phyloP scores from a whole-genome alignment of 1,140 invertebrate species.

The Ctenoplectra terminalis region DNA sequence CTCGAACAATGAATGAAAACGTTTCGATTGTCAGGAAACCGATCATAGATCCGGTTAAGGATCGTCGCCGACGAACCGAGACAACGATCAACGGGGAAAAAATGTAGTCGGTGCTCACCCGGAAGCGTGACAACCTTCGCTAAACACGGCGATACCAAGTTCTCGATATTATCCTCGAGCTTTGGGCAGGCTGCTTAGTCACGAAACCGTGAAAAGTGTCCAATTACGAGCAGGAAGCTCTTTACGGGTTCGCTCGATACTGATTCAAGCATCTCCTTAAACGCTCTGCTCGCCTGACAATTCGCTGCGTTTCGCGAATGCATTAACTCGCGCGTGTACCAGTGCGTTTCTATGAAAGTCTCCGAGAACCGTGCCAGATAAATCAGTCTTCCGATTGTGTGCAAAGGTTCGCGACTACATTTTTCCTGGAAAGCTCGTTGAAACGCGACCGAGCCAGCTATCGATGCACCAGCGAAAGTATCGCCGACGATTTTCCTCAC shows the following conservation, averaged over 20 bases:
- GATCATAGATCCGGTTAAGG: not conserved
- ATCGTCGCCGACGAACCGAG: not conserved
- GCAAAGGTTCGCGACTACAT: conserved; percentile 25
- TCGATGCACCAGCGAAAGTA: not conserved
- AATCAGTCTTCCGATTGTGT: conserved; percentile 39
- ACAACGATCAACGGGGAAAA: not conserved
- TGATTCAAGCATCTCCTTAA: conserved; percentile 71
- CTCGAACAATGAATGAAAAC: not conserved
- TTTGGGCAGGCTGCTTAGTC: conserved; percentile 65
- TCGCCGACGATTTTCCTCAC: not conserved
- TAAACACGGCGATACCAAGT: conserved; percentile 47
- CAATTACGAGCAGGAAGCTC: conserved; percentile 72
- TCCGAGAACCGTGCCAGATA: not conserved
- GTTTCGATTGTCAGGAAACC: not conserved
- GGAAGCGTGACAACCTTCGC: conserved; percentile 56
- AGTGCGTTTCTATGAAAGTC: conserved; percentile 11
- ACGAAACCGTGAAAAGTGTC: conserved; percentile 68
- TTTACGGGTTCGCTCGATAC: conserved; percentile 36
- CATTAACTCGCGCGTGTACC: conserved; percentile 10
- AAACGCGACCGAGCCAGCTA: not conserved
- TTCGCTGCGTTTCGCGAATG: conserved; percentile 34
- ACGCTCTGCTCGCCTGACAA: conserved; percentile 51
- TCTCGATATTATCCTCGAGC: conserved; percentile 49
- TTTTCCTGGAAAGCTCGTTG: not conserved
- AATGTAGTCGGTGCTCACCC: conserved; percentile 7